Evolutionary conservation across 2,797 vertebrate species (phyloP).

Genomic region (Myotis myotis): DNA sequence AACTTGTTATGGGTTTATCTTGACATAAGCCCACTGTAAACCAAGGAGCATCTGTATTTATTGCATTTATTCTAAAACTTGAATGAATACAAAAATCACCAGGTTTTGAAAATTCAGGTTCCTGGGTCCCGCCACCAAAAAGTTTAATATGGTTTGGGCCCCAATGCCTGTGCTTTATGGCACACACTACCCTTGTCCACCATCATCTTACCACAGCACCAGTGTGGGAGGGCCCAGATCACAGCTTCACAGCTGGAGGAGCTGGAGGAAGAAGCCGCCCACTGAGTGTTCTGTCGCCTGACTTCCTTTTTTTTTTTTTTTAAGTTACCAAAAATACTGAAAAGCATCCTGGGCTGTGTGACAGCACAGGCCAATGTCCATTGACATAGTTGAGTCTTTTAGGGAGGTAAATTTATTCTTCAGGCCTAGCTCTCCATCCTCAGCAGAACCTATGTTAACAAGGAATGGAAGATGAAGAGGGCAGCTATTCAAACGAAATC

Average conservation of each 20-base stretch:
- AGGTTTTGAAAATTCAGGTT: conserved; percentile 6
- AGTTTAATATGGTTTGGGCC: neutral
- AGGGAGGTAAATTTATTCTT: neutral
- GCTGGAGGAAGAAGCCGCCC: neutral
- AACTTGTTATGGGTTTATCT: neutral
- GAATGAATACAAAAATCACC: neutral
- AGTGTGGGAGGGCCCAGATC: neutral
- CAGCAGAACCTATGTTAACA: neutral
- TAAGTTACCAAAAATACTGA: neutral
- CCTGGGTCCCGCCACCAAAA: neutral
- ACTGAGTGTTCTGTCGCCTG: neutral
- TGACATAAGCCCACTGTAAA: neutral
- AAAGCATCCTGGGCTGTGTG: neutral
- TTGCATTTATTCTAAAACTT: neutral
- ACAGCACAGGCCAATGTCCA: neutral
- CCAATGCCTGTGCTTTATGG: neutral
- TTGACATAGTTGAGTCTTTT: neutral
- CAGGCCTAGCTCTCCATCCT: neutral
- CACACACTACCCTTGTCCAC: neutral
- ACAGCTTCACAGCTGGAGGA: neutral
- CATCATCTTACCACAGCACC: neutral
- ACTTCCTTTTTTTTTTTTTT: neutral
- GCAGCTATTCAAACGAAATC: neutral
- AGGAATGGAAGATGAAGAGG: neutral
- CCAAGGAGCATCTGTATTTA: neutral